Evolutionary conservation across 2,113 vertebrate genomes (phyloP).

Genomic region (Hippocampus abdominalis): DNA sequence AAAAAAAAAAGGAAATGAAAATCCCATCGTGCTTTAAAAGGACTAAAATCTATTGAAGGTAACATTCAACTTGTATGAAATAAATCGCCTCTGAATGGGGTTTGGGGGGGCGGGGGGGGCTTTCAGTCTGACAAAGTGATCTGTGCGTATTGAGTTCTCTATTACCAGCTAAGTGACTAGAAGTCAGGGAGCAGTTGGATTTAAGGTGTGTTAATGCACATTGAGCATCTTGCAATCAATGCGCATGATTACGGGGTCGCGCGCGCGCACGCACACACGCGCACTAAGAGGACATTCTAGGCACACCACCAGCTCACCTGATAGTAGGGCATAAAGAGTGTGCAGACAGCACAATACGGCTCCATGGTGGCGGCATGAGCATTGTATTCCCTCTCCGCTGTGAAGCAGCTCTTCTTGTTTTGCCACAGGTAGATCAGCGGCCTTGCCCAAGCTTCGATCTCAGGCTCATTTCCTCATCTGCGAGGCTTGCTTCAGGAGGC

Average conservation of each 20-base stretch:
- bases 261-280: not conserved
- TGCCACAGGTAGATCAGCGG: constrained; percentile 91
- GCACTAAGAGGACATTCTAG: constrained; percentile 1
- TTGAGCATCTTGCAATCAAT: constrained; percentile 1
- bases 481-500: constrained; percentile 69
- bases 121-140: not conserved
- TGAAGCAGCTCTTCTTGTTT: constrained; percentile 77
- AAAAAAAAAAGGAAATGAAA: not conserved
- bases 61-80: not conserved
- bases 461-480: constrained; percentile 80
- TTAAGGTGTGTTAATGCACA: constrained; percentile 2
- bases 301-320: constrained; percentile 73
- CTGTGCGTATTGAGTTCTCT: constrained; percentile 3
- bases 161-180: not conserved
- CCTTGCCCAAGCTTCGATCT: constrained; percentile 87
- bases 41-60: not conserved
- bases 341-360: constrained; percentile 89
- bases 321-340: constrained; percentile 91
- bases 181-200: not conserved
- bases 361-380: constrained; percentile 74
- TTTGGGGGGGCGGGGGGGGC: not conserved
- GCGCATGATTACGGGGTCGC: not conserved
- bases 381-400: constrained; percentile 89
- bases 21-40: not conserved
- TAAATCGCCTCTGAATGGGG: not conserved